phyloP scores from a whole-genome alignment of 2,113 vertebrate species.

The Pachycephala philippinensis region DNA sequence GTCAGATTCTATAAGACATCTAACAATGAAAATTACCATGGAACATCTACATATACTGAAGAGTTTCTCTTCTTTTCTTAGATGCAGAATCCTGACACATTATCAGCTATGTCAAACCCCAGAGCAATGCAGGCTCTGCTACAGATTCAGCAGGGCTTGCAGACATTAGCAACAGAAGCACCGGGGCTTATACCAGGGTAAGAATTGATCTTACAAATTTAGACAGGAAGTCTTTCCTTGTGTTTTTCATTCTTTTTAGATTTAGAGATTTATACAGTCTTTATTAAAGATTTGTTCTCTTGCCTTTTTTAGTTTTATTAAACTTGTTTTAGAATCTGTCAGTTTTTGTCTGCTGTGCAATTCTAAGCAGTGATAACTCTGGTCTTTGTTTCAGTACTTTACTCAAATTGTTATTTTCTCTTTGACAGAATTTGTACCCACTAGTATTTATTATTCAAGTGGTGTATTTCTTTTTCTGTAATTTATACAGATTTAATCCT shows the following conservation, averaged over 20 bases:
- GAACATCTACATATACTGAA: background rate
- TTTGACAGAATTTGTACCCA: background rate
- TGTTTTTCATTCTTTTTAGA: background rate
- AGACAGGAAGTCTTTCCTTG: background rate
- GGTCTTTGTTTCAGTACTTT: background rate
- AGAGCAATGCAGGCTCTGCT: slow-evolving; percentile 88
- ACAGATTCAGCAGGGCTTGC: slow-evolving; percentile 90
- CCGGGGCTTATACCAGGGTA: slow-evolving; percentile 85
- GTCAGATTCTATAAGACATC: background rate
- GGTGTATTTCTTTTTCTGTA: background rate
- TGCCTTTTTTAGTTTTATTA: background rate
- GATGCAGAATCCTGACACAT: slow-evolving; percentile 89
- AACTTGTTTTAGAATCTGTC: background rate
- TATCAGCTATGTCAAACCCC: slow-evolving; percentile 89
- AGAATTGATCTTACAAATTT: background rate
- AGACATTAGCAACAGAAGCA: slow-evolving; percentile 85
- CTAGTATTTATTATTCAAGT: background rate
- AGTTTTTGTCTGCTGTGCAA: background rate
- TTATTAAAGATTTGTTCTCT: background rate
- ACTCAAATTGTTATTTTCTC: background rate
- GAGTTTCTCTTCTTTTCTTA: slow-evolving; percentile 58
- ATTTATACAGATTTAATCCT: slow-evolving; percentile 61
- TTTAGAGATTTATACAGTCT: background rate
- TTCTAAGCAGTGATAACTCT: background rate
- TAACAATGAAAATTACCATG: background rate